Conservation (phyloP, 2,888 invertebrate genomes). For the Dromius quadrimaculatus region DNA sequence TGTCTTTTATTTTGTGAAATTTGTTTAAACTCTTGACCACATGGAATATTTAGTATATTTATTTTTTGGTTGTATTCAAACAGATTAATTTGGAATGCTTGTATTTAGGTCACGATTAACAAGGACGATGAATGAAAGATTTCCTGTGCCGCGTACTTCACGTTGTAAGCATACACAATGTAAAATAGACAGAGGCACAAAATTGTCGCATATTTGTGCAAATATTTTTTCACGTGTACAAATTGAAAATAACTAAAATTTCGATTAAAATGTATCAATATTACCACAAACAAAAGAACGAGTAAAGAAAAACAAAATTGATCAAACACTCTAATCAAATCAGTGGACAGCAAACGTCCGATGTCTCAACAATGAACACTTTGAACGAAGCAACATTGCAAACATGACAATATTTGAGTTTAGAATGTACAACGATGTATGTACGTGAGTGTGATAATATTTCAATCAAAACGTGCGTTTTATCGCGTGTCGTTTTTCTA, state of each 20-base stretch:
- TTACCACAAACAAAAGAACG: slow-evolving; percentile 27
- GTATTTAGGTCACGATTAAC: slow-evolving; percentile 9
- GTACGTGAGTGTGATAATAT: too few species aligned
- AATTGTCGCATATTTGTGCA: neutral
- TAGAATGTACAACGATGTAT: slow-evolving; percentile 50
- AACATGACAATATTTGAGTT: slow-evolving; percentile 66
- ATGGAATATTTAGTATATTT: slow-evolving; percentile 30
- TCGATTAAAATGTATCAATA: slow-evolving; percentile 18
- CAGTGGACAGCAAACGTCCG: slow-evolving; percentile 20
- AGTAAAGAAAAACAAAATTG: slow-evolving; percentile 36
- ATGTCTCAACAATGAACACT: slow-evolving; percentile 34
- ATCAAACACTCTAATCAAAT: slow-evolving; percentile 36
- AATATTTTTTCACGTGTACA: neutral
- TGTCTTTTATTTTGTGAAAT: slow-evolving; percentile 27
- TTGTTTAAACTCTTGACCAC: slow-evolving; percentile 24
- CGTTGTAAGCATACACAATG: neutral
- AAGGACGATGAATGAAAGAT: neutral
- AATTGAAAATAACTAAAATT: neutral
- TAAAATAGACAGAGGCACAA: neutral
- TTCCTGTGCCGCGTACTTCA: neutral
- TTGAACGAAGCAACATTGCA: slow-evolving; percentile 54
- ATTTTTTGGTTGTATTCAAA: slow-evolving; percentile 22
- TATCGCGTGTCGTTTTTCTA: slow-evolving; percentile 58
- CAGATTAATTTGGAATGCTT: too few species aligned
- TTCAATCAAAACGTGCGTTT: too few species aligned